phyloP scores from a whole-genome alignment of 2,113 vertebrate genomes.

The Cyanoliseus patagonus region DNA sequence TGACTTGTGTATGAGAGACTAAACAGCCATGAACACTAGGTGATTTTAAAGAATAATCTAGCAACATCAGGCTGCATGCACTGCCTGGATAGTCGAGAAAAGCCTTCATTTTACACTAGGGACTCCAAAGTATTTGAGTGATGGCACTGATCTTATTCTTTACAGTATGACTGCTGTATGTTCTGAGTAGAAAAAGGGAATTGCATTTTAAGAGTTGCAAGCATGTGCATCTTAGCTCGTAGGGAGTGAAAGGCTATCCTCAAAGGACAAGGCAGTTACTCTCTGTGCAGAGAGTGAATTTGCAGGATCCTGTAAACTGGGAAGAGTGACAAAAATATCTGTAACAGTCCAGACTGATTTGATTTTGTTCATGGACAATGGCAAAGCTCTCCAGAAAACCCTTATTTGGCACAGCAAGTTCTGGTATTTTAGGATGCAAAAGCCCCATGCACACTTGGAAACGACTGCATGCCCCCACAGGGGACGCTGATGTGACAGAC shows the following conservation, averaged over 20 bases:
- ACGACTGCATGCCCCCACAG: rapidly evolving
- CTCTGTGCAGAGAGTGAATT: not conserved
- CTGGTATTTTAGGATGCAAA: not conserved
- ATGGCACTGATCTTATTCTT: not conserved
- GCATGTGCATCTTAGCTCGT: not conserved
- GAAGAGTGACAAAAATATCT: not conserved
- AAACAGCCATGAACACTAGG: not conserved
- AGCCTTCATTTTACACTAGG: not conserved
- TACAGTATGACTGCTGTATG: not conserved
- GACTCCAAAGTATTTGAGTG: not conserved
- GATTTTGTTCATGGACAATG: not conserved
- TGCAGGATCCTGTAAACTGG: not conserved
- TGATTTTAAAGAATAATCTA: not conserved
- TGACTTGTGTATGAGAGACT: not conserved
- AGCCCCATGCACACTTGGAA: rapidly evolving
- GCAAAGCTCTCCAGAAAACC: not conserved
- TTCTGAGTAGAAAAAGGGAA: not conserved
- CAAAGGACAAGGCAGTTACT: not conserved
- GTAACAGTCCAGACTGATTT: not conserved
- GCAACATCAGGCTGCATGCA: not conserved
- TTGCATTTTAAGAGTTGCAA: not conserved
- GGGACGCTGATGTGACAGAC: not conserved
- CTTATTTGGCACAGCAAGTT: not conserved
- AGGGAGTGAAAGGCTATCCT: not conserved
- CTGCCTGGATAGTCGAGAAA: not conserved